Base-by-base conservation (phyloP, 35 echinoderm and acorn worm genomes). In the Heliocidaris erythrogramma region DNA sequence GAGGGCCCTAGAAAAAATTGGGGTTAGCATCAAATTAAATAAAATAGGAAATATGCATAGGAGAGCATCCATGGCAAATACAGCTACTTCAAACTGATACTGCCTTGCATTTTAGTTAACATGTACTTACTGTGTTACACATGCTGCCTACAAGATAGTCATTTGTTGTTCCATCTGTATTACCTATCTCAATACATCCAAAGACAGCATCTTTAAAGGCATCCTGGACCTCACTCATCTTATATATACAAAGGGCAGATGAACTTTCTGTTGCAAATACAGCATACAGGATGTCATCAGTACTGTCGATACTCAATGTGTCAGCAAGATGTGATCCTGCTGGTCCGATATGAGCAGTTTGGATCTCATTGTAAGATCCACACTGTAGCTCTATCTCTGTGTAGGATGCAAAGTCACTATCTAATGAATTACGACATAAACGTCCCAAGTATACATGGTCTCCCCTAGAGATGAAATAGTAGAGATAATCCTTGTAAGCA, bases 321-420 rank as follows among this genome's bases (percentile, higher is more conserved):
- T 93, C 71, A 1, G 95, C 95, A 5, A 96, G 35, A 9, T 93
- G 60, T 6, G 91, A 92, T 50, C 95, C 95, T 85, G 95, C 95
- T 32, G 91, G 91, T 50, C 95, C 95, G 14, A 96, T 48, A 32
- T 96, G 52, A 84, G 95, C 95, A 42, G 95, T 71, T 87, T 96
- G 92, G 49, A 93, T 53, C 47, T 86, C 32, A 59, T 93, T 86
- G 92, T 96, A 88, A 29, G 35, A 0, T 60, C 5, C 30, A 59
- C 95, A 96, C 48, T 96, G 52, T 88, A 96, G 47, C 71, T 31
- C 35, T 53, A 96, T 94, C 49, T 96, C 91, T n/a, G 91, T 96
- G 92, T 96, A 96, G 9, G 91, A 49, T 16, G 86, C 85, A 49
- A 96, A 88, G 13, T 53, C 16, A 5, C 2, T 2, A 47, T 71